A percentile compares a stretch with the other conserved stretches of the same genome.
These are phyloP conservation scores for Bombus vancouverensis DNA, from an alignment of 1,140 invertebrate genomes.

Conservation along the genomic window DNA sequence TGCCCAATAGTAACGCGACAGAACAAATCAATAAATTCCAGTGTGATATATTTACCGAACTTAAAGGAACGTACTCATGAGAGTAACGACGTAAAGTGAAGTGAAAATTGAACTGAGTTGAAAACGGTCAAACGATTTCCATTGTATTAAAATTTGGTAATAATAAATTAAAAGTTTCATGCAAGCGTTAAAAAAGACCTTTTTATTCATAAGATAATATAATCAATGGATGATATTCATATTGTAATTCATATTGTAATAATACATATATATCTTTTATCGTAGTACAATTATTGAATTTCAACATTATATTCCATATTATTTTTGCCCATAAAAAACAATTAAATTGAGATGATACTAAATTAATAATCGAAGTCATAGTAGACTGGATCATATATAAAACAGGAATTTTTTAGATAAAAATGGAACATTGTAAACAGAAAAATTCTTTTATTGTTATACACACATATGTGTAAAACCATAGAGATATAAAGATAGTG, in stretches of 20 bases:
- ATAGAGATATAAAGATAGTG: too few species aligned
- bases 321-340: too few species aligned
- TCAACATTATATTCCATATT: too few species aligned
- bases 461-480: neutral
- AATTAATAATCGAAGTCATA: too few species aligned
- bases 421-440: neutral
- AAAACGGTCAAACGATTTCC: neutral
- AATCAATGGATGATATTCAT: neutral
- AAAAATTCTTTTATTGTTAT: neutral
- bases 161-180: neutral
- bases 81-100: too few species aligned
- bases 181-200: too few species aligned
- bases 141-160: neutral
- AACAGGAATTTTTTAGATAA: neutral
- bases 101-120: neutral
- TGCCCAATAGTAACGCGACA: constrained; percentile 8
- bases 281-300: too few species aligned
- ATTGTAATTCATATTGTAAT: too few species aligned
- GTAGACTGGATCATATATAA: neutral
- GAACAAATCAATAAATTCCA: constrained; percentile 34
- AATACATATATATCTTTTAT: too few species aligned
- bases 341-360: too few species aligned
- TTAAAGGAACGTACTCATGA: neutral
- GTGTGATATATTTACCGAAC: constrained; percentile 17
- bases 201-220: neutral